Percentiles rank a stretch among this genome's conserved stretches.
Conservation (phyloP, 1,140 invertebrate genomes). For the Leguminivora glycinivorella region DNA sequence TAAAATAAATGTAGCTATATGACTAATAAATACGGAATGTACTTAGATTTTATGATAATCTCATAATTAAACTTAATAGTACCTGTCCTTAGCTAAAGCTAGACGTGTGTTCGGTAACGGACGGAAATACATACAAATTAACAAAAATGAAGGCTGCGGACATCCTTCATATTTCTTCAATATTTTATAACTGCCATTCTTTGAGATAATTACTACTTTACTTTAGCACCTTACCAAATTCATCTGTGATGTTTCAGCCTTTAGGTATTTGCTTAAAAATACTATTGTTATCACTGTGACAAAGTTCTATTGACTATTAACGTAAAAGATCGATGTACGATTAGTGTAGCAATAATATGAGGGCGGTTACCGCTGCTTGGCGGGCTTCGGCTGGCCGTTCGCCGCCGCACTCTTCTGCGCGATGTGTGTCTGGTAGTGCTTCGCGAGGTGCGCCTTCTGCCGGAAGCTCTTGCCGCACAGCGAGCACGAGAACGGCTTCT, state of each 20-base stretch:
- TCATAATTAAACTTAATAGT: conserved; percentile 63
- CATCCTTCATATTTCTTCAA: conserved; percentile 52
- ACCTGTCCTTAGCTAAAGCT: conserved; percentile 70
- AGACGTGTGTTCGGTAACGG: conserved; percentile 75
- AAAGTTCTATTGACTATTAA: conserved; percentile 71
- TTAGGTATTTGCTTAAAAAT: conserved; percentile 67
- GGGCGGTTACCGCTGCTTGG: conserved; percentile 75
- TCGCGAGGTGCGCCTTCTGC: conserved; percentile 97
- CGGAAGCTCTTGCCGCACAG: conserved; percentile 94
- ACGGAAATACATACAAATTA: conserved; percentile 76
- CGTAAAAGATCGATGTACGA: conserved; percentile 33
- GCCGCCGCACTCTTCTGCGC: conserved; percentile 84
- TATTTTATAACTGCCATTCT: conserved; percentile 55
- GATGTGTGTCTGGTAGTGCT: conserved; percentile 97
- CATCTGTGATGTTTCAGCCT: conserved; percentile 75
- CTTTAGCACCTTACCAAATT: conserved; percentile 77
- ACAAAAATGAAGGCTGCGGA: conserved; percentile 65
- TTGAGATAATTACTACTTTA: conserved; percentile 63
- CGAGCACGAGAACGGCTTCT: conserved; percentile 94
- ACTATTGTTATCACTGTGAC: conserved; percentile 65
- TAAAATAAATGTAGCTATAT: conserved; percentile 48
- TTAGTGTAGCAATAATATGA: conserved; percentile 36
- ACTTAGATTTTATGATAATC: conserved; percentile 55
- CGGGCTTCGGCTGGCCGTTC: conserved; percentile 70
- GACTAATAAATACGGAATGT: conserved; percentile 66